Conservation (phyloP, 2,113 vertebrate species). For the Atherinomorus stipes region DNA sequence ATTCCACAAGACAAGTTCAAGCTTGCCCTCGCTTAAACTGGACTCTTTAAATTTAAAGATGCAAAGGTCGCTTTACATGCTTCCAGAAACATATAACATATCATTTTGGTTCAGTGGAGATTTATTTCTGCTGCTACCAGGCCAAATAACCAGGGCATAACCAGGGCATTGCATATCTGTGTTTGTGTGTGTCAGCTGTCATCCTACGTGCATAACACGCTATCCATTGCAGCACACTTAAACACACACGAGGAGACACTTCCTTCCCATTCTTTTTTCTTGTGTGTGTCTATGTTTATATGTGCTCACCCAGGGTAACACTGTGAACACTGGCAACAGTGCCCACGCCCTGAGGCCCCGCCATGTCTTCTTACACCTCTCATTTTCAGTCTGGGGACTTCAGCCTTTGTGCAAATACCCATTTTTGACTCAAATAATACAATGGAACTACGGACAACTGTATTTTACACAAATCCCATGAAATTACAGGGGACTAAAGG, state of each 20-base stretch:
- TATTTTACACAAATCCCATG: constrained; percentile 73
- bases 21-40: background rate
- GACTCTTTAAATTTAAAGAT: constrained; percentile 12
- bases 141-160: constrained; percentile 32
- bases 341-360: constrained; percentile 67
- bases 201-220: constrained; percentile 35
- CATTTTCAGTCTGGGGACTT: constrained; percentile 78
- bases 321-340: constrained; percentile 64
- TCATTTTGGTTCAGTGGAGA: background rate
- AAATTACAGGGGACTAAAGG: constrained; percentile 68
- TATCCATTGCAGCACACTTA: constrained; percentile 18
- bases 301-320: constrained; percentile 40
- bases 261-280: constrained; percentile 47
- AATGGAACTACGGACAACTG: constrained; percentile 63
- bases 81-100: background rate
- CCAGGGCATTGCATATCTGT: constrained; percentile 13
- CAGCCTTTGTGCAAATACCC: constrained; percentile 72
- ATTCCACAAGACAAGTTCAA: background rate
- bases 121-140: constrained; percentile 15
- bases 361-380: constrained; percentile 65
- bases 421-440: constrained; percentile 77
- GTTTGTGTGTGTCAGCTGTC: constrained; percentile 26
- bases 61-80: background rate
- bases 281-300: constrained; percentile 49
- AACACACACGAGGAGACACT: constrained; percentile 43